These are phyloP conservation scores for Anagyrus pseudococci DNA, from an alignment of 2,888 invertebrate species.

Conservation along the genomic window DNA sequence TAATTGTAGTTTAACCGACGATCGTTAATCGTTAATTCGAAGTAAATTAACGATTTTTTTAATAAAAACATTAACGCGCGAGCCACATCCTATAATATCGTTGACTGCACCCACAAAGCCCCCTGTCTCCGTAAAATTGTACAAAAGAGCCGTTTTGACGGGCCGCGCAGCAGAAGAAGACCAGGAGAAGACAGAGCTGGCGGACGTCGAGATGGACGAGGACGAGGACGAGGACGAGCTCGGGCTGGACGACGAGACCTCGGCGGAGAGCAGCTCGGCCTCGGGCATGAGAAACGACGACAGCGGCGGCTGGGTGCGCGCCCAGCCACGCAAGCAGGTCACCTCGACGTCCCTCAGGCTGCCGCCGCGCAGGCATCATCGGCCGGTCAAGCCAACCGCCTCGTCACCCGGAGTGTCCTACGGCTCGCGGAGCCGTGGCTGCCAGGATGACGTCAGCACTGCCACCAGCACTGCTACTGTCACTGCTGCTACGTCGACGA, in stretches of 20 bases:
- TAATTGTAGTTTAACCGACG: too few species aligned
- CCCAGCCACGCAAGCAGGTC: conserved; percentile 22
- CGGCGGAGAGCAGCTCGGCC: conserved; percentile 52
- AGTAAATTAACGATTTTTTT: too few species aligned
- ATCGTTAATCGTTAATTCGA: too few species aligned
- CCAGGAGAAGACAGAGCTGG: conserved; percentile 1
- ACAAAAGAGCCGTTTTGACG: not conserved
- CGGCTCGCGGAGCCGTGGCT: not conserved
- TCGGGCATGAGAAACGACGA: conserved; percentile 43
- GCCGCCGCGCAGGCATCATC: conserved; percentile 33
- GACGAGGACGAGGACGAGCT: conserved; percentile 30
- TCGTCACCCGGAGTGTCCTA: conserved; percentile 35
- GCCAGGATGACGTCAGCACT: not conserved
- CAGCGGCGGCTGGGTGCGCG: conserved; percentile 41
- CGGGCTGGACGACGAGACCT: conserved; percentile 45
- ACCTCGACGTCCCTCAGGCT: conserved; percentile 31
- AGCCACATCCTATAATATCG: not conserved
- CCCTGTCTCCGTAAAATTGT: not conserved
- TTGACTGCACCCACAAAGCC: too few species aligned
- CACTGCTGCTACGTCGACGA: not conserved
- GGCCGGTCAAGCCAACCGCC: conserved; percentile 36
- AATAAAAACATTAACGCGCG: too few species aligned
- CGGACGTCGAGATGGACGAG: conserved; percentile 23
- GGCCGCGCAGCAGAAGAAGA: not conserved
- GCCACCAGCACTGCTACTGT: too few species aligned